Conservation (phyloP, 2,113 vertebrate genomes). For the Propithecus coquereli region DNA sequence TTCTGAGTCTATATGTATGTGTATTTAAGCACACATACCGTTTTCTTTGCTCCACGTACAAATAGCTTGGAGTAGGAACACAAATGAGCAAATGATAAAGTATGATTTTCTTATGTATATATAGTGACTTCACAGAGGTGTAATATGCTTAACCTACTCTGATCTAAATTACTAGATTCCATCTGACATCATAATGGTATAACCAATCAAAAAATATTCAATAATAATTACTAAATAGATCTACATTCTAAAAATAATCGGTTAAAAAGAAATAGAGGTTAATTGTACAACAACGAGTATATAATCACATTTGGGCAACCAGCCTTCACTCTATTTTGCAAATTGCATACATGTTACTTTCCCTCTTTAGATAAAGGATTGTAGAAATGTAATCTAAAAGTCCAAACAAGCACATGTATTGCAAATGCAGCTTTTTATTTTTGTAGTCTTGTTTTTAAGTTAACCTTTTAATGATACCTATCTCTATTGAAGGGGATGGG, state of each 20-base stretch:
- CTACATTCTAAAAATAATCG: slow-evolving; percentile 12
- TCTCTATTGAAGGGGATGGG: neutral
- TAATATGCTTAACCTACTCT: neutral
- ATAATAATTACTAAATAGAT: slow-evolving; percentile 2
- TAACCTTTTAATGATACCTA: neutral
- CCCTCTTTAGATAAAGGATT: neutral
- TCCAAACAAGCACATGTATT: neutral
- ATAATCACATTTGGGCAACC: neutral
- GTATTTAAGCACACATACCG: neutral
- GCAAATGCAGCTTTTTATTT: slow-evolving; percentile 27
- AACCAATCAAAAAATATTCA: neutral
- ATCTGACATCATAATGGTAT: neutral
- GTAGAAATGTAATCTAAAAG: neutral
- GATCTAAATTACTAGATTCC: neutral
- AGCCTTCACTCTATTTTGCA: neutral
- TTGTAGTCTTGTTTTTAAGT: neutral
- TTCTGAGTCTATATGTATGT: neutral
- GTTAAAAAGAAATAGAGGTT: neutral
- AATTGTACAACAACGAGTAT: neutral
- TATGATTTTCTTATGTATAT: neutral
- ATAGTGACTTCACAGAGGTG: neutral
- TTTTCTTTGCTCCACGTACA: neutral
- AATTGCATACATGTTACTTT: neutral
- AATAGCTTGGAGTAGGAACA: neutral
- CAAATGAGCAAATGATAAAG: slow-evolving; percentile 33